Percentiles rank a stretch among this genome's conserved stretches.
Conservation (phyloP, 2,888 invertebrate species). For the Barypeithes pellucidus region DNA sequence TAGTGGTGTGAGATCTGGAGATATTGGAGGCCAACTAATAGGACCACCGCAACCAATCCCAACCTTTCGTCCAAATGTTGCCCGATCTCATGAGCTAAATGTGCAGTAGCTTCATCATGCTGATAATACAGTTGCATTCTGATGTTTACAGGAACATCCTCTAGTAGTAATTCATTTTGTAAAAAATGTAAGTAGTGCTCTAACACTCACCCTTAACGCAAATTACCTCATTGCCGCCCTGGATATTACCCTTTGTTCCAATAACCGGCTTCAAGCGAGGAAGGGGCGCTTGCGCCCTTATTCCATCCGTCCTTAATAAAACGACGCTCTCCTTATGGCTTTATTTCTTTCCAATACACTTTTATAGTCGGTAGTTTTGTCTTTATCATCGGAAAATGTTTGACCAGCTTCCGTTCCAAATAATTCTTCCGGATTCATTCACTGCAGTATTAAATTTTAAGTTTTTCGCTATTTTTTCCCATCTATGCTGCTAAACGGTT, state of each 20-base stretch:
- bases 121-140: no score
- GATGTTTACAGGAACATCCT: no score
- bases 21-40: no score
- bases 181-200: no score
- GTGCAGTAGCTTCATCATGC: no score
- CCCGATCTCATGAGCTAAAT: no score
- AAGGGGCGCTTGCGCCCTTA: conserved; percentile 38
- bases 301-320: background rate
- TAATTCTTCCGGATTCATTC: conserved; percentile 28
- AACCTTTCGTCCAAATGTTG: no score
- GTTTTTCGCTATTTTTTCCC: no score
- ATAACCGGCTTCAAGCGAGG: conserved; percentile 6
- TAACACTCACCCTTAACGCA: background rate
- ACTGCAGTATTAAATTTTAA: background rate
- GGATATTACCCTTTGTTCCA: conserved; percentile 37
- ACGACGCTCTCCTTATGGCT: conserved; percentile 22
- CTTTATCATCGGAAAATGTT: conserved; percentile 21
- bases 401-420: background rate
- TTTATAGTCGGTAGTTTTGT: background rate
- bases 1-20: no score
- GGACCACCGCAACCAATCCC: no score
- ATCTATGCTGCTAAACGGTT: no score
- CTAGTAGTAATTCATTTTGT: no score
- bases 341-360: conserved; percentile 32
- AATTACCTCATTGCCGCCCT: conserved; percentile 1